These are phyloP conservation scores for Pomatostomus ruficeps DNA, from an alignment of 2,113 vertebrate genomes.

Conservation along the genomic window DNA sequence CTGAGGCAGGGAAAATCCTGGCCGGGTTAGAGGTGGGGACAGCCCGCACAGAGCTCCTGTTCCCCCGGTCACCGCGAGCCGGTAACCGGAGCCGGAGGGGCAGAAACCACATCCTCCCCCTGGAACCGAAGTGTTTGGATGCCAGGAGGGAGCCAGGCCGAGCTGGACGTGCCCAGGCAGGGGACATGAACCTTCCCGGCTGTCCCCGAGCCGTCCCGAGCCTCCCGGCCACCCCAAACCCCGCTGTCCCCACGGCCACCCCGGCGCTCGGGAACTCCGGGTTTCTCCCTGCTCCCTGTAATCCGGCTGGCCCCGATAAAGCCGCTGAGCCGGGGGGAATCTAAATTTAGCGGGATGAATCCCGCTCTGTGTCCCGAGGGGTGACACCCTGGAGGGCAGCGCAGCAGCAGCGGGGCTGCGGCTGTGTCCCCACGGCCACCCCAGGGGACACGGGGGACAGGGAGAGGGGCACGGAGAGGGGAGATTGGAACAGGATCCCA, in stretches of 20 bases:
- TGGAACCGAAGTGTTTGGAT: background rate
- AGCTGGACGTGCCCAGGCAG: background rate
- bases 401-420: accelerated
- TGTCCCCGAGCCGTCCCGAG: background rate
- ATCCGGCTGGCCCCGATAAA: background rate
- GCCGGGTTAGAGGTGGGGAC: background rate
- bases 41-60: background rate
- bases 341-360: slow-evolving; percentile 34
- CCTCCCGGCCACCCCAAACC: background rate
- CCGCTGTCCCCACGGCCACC: background rate
- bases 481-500: background rate
- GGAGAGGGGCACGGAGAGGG: accelerated
- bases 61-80: background rate
- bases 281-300: background rate
- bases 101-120: background rate
- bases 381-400: background rate
- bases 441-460: no score
- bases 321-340: background rate
- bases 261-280: background rate
- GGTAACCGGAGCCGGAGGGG: background rate
- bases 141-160: background rate
- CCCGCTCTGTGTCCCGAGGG: background rate
- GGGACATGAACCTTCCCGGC: background rate
- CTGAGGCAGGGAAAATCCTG: background rate
- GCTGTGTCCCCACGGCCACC: no score